These are phyloP conservation scores for Chelonus insularis DNA, from an alignment of 1,140 invertebrate genomes.

Conservation along the genomic window DNA sequence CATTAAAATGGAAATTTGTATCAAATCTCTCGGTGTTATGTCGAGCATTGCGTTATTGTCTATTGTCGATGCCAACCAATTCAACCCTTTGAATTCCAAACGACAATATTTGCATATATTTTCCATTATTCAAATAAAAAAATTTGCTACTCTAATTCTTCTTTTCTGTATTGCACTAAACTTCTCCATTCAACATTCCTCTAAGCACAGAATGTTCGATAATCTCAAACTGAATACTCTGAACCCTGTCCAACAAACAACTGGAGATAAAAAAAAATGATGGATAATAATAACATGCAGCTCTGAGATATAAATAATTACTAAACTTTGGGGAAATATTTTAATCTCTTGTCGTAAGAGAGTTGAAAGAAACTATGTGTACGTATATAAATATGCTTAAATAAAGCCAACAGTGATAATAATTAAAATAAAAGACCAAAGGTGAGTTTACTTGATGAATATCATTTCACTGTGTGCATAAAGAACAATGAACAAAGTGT, in stretches of 20 bases:
- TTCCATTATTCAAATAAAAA: conserved; percentile 4
- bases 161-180: too few relatives aligned
- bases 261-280: neutral
- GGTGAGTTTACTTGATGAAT: too few relatives aligned
- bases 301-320: too few relatives aligned
- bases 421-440: too few relatives aligned
- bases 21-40: conserved; percentile 13
- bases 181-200: neutral
- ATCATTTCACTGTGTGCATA: too few relatives aligned
- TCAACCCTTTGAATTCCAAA: neutral
- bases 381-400: too few relatives aligned
- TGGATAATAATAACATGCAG: too few relatives aligned
- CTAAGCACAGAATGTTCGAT: conserved; percentile 9
- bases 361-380: too few relatives aligned
- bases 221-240: conserved; percentile 8
- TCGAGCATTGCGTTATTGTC: neutral
- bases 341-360: too few relatives aligned
- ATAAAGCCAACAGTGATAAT: too few relatives aligned
- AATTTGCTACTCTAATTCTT: neutral
- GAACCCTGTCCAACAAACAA: neutral
- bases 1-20: conserved; percentile 38
- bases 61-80: neutral
- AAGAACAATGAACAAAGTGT: too few relatives aligned
- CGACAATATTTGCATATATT: conserved; percentile 3
- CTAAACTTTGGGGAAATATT: too few relatives aligned